These are phyloP conservation scores for Gadus macrocephalus DNA, from an alignment of 2,113 vertebrate genomes.

Conservation along the genomic window DNA sequence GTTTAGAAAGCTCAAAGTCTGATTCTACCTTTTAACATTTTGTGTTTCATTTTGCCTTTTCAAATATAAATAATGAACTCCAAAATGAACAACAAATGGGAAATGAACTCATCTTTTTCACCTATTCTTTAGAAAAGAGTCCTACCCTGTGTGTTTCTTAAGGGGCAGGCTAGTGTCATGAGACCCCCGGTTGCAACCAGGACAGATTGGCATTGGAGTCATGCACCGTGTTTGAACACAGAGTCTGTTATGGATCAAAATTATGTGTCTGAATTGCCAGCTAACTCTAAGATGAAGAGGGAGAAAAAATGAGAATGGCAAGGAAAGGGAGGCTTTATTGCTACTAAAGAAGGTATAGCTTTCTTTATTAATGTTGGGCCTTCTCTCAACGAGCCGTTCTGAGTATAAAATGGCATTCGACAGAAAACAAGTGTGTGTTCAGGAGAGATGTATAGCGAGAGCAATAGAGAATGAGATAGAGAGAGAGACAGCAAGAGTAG, in stretches of 20 bases:
- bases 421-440: too few species aligned
- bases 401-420: not conserved
- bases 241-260: conserved; percentile 8
- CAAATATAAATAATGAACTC: too few species aligned
- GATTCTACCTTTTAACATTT: too few species aligned
- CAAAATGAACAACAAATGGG: too few species aligned
- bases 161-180: not conserved
- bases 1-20: too few species aligned
- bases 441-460: not conserved
- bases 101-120: not conserved
- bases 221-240: not conserved
- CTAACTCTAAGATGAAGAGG: conserved; percentile 11
- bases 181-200: conserved; percentile 6
- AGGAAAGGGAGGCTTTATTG: not conserved
- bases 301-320: not conserved
- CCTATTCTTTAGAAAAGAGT: not conserved
- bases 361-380: not conserved
- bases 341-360: conserved; percentile 8
- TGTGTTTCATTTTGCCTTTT: too few species aligned
- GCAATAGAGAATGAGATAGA: not conserved
- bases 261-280: not conserved
- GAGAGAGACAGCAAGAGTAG: not conserved
- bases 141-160: not conserved
- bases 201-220: not conserved
- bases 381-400: too few species aligned